phyloP scores from a whole-genome alignment of 2,113 vertebrate genomes.

The Prunella himalayana region DNA sequence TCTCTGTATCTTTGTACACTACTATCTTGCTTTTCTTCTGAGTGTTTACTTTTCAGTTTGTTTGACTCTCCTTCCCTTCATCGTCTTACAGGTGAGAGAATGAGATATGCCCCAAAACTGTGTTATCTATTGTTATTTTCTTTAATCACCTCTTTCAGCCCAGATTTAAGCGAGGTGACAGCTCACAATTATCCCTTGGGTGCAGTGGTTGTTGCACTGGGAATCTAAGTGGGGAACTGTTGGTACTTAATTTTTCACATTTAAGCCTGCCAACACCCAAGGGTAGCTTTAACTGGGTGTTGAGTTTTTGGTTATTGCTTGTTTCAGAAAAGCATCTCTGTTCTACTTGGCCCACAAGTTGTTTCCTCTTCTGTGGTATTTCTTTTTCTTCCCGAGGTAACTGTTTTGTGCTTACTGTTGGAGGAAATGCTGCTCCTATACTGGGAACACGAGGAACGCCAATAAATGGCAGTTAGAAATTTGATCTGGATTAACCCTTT shows the following conservation, averaged over 20 bases:
- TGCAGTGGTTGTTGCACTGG: neutral
- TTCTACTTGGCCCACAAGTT: neutral
- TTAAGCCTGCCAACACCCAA: neutral
- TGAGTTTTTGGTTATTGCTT: neutral
- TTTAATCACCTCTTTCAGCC: neutral
- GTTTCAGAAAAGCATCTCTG: neutral
- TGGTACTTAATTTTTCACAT: neutral
- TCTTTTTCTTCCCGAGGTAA: neutral
- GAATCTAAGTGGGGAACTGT: neutral
- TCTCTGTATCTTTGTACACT: neutral
- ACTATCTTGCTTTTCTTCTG: neutral
- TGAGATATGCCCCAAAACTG: fast-evolving
- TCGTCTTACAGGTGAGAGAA: neutral
- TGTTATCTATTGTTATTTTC: neutral
- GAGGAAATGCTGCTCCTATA: neutral
- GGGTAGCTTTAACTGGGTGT: neutral
- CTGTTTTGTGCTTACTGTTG: neutral
- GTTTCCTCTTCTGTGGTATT: neutral
- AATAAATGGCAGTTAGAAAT: neutral
- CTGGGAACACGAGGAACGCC: neutral
- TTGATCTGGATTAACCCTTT: neutral
- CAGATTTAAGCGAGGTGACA: neutral
- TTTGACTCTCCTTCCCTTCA: neutral
- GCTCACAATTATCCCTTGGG: fast-evolving
- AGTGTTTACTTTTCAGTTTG: neutral